phyloP scores from a whole-genome alignment of 2,113 vertebrate species.

The Illadopsis cleaveri region DNA sequence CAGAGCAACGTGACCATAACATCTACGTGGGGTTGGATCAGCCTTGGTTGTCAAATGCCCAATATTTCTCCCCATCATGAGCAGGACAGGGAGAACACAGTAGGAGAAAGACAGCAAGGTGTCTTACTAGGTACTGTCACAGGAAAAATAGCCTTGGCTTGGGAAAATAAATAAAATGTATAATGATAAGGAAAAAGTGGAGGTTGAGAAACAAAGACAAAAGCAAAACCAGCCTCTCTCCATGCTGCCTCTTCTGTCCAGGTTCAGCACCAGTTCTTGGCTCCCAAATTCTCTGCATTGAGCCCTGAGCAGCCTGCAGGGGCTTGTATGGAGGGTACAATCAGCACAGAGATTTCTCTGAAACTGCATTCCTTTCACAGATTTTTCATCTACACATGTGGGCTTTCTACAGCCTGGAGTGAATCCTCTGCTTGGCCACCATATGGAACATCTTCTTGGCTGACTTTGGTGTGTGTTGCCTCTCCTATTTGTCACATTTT shows the following conservation, averaged over 20 bases:
- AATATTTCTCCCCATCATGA: rapidly evolving
- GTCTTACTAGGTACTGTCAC: not conserved
- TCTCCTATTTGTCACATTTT: not conserved
- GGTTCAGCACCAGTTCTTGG: not conserved
- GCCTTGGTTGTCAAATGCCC: not conserved
- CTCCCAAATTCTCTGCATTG: not conserved
- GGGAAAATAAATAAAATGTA: not conserved
- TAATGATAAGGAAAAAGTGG: not conserved
- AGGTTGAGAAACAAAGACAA: not conserved
- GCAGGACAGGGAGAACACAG: not conserved
- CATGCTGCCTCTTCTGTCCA: not conserved
- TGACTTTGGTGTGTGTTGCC: not conserved
- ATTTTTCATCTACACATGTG: rapidly evolving
- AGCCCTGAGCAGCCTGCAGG: not conserved
- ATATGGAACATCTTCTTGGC: rapidly evolving
- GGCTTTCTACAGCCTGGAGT: not conserved
- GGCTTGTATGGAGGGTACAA: not conserved
- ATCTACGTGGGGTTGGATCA: rapidly evolving
- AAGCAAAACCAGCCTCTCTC: not conserved
- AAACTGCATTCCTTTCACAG: rapidly evolving
- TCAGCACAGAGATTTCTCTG: not conserved
- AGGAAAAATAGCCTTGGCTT: not conserved
- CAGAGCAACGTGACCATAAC: rapidly evolving
- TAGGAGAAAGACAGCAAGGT: not conserved
- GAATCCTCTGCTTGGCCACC: not conserved